These are phyloP conservation scores for Daktulosphaira vitifoliae DNA, from an alignment of 1,140 invertebrate genomes.

Conservation along the genomic window DNA sequence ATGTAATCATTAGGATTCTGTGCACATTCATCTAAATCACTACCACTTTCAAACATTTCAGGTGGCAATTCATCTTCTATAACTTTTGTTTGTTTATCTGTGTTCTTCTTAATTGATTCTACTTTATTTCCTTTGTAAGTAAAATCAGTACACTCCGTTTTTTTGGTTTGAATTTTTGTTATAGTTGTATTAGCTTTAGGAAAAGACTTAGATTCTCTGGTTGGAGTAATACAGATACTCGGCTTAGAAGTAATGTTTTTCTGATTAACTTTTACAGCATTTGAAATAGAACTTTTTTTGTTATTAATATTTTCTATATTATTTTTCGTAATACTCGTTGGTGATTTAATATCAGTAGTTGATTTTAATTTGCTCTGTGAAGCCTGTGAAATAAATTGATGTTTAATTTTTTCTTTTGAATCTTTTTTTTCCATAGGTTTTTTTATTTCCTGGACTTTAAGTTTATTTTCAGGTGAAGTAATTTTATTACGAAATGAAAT, in stretches of 20 bases:
- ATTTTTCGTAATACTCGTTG: neutral
- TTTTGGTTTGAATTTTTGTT: neutral
- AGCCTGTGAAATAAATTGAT: neutral
- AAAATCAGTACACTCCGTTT: neutral
- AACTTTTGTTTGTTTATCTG: slow-evolving; percentile 34
- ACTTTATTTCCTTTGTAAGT: neutral
- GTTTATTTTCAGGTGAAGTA: neutral
- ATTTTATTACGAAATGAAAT: neutral
- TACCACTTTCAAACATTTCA: slow-evolving; percentile 38
- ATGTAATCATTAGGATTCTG: slow-evolving; percentile 30
- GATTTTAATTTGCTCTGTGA: slow-evolving; percentile 9
- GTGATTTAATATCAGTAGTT: neutral
- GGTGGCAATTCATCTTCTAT: slow-evolving; percentile 40
- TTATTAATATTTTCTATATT: neutral
- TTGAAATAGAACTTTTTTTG: neutral
- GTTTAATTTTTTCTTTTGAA: slow-evolving; percentile 1
- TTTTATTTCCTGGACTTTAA: neutral
- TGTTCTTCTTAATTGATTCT: neutral
- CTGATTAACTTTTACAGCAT: neutral
- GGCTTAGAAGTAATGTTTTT: neutral
- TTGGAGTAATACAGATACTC: neutral
- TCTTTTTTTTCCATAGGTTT: slow-evolving; percentile 14
- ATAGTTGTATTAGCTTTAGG: neutral
- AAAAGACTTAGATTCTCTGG: neutral
- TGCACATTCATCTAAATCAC: slow-evolving; percentile 36